Conservation (phyloP, 2,888 invertebrate species). For the Drosophila conformis region DNA sequence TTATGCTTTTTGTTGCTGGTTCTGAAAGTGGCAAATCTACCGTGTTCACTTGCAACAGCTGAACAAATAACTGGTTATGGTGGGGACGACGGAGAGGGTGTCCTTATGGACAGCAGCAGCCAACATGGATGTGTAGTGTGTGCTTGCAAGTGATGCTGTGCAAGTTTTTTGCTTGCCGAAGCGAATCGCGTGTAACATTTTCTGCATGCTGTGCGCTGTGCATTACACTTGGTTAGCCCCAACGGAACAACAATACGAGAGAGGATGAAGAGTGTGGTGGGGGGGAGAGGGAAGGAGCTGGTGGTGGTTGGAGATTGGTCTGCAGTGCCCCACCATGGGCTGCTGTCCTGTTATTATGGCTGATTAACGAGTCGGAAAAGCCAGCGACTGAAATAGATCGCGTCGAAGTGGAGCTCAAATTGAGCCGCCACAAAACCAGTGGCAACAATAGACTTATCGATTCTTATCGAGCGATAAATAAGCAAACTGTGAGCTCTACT, state of each 20-base stretch:
- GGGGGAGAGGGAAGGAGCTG: neutral
- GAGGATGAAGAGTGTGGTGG: neutral
- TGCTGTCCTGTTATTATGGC: constrained; percentile 30
- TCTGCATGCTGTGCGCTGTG: constrained; percentile 46
- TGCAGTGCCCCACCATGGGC: constrained; percentile 8
- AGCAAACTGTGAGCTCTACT: neutral
- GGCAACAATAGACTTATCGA: constrained; percentile 28
- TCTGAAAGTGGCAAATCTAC: constrained; percentile 60
- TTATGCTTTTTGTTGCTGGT: constrained; percentile 67
- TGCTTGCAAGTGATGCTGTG: constrained; percentile 22
- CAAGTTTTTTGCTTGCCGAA: constrained; percentile 25
- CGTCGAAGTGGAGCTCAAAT: constrained; percentile 6
- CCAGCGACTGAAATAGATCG: constrained; percentile 40
- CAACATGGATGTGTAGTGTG: constrained; percentile 13
- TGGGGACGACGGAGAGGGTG: neutral
- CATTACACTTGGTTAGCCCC: constrained; percentile 43
- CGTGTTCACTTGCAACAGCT: constrained; percentile 56
- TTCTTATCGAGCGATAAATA: constrained; percentile 11
- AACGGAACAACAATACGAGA: neutral
- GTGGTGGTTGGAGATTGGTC: neutral
- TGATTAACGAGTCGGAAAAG: constrained; percentile 50
- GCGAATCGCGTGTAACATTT: constrained; percentile 35
- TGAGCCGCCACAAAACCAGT: constrained; percentile 10
- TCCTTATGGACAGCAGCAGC: constrained; percentile 34
- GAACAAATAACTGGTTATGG: constrained; percentile 3